A percentile compares a stretch with the other conserved stretches of the same genome.
These are phyloP conservation scores for Tetrao urogallus DNA, from an alignment of 2,113 vertebrate species.

Conservation along the genomic window DNA sequence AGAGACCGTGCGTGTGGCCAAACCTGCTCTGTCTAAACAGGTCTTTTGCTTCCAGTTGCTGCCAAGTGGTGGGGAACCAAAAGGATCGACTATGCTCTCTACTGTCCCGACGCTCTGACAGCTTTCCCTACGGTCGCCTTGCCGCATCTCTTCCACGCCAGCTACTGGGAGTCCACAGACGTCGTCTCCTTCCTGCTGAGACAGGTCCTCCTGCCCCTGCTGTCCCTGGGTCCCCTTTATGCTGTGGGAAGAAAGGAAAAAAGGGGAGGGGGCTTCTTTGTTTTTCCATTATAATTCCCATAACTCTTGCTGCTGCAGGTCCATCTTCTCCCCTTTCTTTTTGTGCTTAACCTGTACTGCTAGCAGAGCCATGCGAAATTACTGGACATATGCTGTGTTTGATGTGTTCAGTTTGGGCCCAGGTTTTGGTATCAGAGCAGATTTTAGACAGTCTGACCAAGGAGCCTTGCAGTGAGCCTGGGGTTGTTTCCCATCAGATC, in stretches of 20 bases:
- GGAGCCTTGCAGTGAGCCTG: neutral
- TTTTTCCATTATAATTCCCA: neutral
- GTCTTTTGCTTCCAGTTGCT: slow-evolving; percentile 80
- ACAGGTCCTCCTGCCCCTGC: slow-evolving; percentile 76
- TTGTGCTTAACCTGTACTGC: neutral
- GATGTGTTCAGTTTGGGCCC: neutral
- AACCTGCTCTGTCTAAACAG: neutral
- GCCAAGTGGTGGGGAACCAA: slow-evolving; percentile 97
- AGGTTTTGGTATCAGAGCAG: neutral
- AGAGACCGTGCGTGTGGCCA: accelerated
- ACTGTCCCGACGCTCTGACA: slow-evolving; percentile 92
- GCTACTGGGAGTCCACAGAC: slow-evolving; percentile 98
- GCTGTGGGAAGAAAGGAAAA: neutral
- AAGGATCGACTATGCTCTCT: slow-evolving; percentile 94
- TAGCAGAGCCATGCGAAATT: neutral
- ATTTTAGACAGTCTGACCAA: neutral
- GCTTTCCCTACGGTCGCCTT: slow-evolving; percentile 95
- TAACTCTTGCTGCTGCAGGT: neutral
- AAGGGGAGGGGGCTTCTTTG: neutral
- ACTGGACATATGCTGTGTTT: accelerated
- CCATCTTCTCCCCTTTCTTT: neutral
- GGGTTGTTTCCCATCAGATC: neutral
- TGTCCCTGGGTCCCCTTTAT: neutral
- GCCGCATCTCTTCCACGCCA: slow-evolving; percentile 97
- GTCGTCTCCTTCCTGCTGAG: slow-evolving; percentile 94